Percentiles rank a stretch among this genome's conserved stretches.
phyloP scores from a whole-genome alignment of 2,888 invertebrate species.

The Nemoura dubitans region DNA sequence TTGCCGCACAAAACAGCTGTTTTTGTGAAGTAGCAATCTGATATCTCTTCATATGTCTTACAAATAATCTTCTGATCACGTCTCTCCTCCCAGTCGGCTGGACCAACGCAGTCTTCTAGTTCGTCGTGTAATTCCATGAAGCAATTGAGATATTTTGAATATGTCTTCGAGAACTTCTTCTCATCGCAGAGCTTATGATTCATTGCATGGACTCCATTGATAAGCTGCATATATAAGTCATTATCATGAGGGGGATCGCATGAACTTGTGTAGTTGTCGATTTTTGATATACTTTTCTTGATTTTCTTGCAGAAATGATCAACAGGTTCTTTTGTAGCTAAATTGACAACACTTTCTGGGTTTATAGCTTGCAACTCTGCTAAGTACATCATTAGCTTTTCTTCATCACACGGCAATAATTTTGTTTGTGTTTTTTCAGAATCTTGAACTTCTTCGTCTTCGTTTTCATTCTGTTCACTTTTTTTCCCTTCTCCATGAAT shows the following conservation, averaged over 20 bases:
- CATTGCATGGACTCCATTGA: constrained; percentile 60
- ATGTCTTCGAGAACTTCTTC: constrained; percentile 55
- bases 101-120: constrained; percentile 64
- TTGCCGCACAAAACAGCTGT: constrained; percentile 64
- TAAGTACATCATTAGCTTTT: constrained; percentile 62
- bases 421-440: not conserved
- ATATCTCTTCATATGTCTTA: constrained; percentile 62
- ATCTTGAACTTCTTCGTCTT: constrained; percentile 1
- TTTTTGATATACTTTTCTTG: constrained; percentile 57
- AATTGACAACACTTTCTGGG: constrained; percentile 64
- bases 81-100: constrained; percentile 66
- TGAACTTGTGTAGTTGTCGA: constrained; percentile 58
- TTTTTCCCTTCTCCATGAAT: not conserved
- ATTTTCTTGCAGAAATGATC: constrained; percentile 58
- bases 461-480: not conserved
- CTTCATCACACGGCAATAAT: constrained; percentile 57
- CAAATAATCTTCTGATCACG: constrained; percentile 56
- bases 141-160: constrained; percentile 59
- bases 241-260: constrained; percentile 59
- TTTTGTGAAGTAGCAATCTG: constrained; percentile 64
- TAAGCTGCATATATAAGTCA: constrained; percentile 63
- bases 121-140: constrained; percentile 62
- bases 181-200: constrained; percentile 60
- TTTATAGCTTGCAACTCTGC: constrained; percentile 64
- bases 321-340: constrained; percentile 60